Evolutionary conservation across 2,113 vertebrate species (phyloP).

Genomic region (Meriones unguiculatus): DNA sequence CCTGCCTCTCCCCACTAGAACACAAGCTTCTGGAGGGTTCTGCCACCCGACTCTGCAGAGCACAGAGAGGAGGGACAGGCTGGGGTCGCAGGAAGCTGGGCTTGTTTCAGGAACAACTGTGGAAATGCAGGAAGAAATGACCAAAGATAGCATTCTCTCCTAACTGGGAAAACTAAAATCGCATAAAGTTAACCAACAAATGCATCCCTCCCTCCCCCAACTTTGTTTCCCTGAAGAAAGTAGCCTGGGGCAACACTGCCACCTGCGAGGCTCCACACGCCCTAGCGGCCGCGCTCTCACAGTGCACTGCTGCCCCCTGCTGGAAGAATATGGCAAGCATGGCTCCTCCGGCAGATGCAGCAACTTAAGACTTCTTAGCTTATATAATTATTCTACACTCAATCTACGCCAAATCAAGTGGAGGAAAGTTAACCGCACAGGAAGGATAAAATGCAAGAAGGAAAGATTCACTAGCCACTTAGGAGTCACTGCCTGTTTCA

Average conservation of each 20-base stretch:
- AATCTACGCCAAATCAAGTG: not conserved
- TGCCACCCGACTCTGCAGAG: not conserved
- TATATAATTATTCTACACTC: not conserved
- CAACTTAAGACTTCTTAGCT: not conserved
- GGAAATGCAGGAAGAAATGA: too few species aligned
- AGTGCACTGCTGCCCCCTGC: constrained; percentile 30
- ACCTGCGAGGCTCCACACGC: not conserved
- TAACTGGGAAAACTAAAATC: too few species aligned
- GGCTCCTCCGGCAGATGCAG: not conserved
- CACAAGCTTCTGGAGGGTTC: not conserved
- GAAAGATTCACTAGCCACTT: not conserved
- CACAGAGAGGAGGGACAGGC: not conserved
- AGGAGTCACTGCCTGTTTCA: too few species aligned
- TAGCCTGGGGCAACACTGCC: not conserved
- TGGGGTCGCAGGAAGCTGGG: not conserved
- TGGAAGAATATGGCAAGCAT: not conserved
- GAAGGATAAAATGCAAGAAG: not conserved
- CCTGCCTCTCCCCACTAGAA: not conserved
- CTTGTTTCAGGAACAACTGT: not conserved
- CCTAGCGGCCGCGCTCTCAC: too few species aligned
- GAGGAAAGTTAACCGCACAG: not conserved
- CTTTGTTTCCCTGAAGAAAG: not conserved
- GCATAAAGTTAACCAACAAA: not conserved
- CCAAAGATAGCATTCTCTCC: not conserved
- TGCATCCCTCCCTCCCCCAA: not conserved